A percentile compares a stretch with the other conserved stretches of the same genome.
phyloP scores from a whole-genome alignment of 2,113 vertebrate genomes.

The Rutilus rutilus region DNA sequence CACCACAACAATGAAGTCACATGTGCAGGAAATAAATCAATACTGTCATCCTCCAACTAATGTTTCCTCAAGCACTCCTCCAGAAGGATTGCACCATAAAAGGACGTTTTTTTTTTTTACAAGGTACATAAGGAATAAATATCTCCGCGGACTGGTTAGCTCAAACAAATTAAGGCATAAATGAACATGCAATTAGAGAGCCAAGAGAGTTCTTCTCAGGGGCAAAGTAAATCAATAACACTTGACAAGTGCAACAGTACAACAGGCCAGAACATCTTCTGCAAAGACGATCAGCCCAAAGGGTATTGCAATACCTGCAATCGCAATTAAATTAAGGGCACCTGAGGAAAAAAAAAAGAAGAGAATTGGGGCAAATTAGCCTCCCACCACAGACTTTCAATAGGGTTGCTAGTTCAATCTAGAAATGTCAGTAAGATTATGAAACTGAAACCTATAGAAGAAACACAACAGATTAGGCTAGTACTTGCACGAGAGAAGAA shows the following conservation, averaged over 20 bases:
- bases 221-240: constrained; percentile 51
- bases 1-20: constrained; percentile 37
- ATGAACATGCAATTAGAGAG: constrained; percentile 42
- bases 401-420: neutral
- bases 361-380: constrained; percentile 34
- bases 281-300: constrained; percentile 38
- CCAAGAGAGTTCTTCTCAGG: constrained; percentile 43
- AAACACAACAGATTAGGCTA: neutral
- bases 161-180: constrained; percentile 46
- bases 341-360: neutral
- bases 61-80: neutral
- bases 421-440: neutral
- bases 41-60: constrained; percentile 9
- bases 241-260: constrained; percentile 49
- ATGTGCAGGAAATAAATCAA: constrained; percentile 18
- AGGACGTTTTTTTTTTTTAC: neutral
- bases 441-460: constrained; percentile 7
- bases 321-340: constrained; percentile 39
- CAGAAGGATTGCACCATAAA: neutral
- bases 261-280: constrained; percentile 30
- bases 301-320: constrained; percentile 33
- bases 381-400: constrained; percentile 7
- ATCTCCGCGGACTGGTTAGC: constrained; percentile 34
- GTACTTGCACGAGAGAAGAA: neutral
- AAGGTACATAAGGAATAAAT: constrained; percentile 28